Base-by-base conservation (phyloP, 1,140 invertebrate genomes). In the Heliconius eleuchia region DNA sequence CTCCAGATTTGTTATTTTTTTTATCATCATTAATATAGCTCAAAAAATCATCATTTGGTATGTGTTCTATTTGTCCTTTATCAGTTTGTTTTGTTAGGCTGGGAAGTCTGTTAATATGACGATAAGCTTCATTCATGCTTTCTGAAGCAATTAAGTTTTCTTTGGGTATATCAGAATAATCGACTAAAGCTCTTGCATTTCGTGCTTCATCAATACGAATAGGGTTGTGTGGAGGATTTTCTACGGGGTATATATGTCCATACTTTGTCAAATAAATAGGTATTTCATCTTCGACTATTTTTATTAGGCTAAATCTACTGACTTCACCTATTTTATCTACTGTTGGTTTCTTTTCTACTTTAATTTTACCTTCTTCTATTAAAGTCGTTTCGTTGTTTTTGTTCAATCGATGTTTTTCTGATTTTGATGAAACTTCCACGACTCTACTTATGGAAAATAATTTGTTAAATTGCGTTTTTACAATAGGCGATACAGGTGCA, bases 291-390 rank as follows among this genome's bases (percentile, higher is more conserved):
- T 95, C 95, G 19, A 96, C 95, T 73, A 96, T 94, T 88, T 96
- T 96, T 30, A 96, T 96, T 52, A 96, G 94, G 78, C 96, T 96
- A 74, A 95, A 95, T 83, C 96, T 93, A 88, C 95, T 96, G 1
- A 96, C 96, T 90, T 96, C 96, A 76, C 96, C 96, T 78, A 96
- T 95, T 94, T 96, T 96, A 85, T 96, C 95, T 3, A 96, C 85
- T 13, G 94, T 95, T 7, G 96, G 95, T 85, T 95, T 92, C 74
- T 95, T 95, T 84, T 96, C 95, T 70, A 96, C 89, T 73, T 93
- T 94, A 50, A 95, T 86, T 84, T 93, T 88, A 3, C 94, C 91
- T 84, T 92, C 91, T 88, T 96, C 91, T 57, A 95, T 89, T 5
- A 95, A 88, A 46, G 92, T 94, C 50, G 95, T 94, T 85, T 95